Evolutionary conservation across 2,888 invertebrate genomes (phyloP), one percentile per base, ranked within the genome.

Genomic region (Lumbricus terrestris): DNA sequence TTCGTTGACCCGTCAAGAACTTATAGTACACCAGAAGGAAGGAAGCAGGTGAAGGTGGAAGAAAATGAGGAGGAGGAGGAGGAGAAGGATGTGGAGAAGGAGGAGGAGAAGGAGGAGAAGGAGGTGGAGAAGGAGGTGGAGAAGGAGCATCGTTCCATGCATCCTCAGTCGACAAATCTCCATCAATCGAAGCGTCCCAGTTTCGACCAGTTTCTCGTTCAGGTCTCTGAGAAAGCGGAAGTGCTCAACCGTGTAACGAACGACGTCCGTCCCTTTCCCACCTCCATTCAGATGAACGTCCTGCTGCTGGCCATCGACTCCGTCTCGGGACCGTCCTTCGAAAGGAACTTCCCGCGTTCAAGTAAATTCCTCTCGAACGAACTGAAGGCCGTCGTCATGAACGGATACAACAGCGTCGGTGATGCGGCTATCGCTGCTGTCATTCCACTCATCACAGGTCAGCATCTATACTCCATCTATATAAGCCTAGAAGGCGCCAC

Each of bases 341-440:
- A 93, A 88, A 90, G 94, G 83, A 94, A 94, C 89, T 91, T 94
- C 37, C 94, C 94, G 5, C 91, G 92, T 85, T 93, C 94, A 0
- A 93, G 94, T 90, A 91, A 91, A 6, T 93, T 92, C 90, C 90
- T 94, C n/a, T 91, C 92, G 90, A 91, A 93, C 13, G 92, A 92
- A 16, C 91, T 94, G 33, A 91, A 92, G 3, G 91, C 93, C 37
- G 92, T 93, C 5, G 92, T 94, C 38, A 90, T 94, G 91, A 92
- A 94, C 91, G 93, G 93, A 20, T 94, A 94, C 90, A 94, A 94
- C 90, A 94, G 94, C 38, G 93, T 94, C 1, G 94, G 94, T 0
- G 94, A 94, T 92, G 93, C 93, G 6, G 94, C 94, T 0, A 93
- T 93, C 18, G 94, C 93, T 3, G 93, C 93, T 29, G 82, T 94